Base-by-base conservation (phyloP, 2,113 vertebrate genomes). In the Rhadina sibilatrix region DNA sequence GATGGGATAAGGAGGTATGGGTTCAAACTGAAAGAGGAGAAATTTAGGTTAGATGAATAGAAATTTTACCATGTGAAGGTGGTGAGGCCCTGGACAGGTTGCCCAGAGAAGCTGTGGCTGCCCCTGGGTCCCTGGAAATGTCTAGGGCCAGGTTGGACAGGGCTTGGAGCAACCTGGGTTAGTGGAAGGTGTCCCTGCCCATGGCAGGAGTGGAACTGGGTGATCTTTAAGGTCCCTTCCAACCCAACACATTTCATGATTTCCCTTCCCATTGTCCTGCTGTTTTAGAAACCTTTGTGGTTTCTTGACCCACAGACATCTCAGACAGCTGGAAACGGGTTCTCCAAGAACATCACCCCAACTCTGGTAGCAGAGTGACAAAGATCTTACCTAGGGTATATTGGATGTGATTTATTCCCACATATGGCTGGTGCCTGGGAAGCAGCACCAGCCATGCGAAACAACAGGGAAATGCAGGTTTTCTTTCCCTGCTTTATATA, bases 321-420 rank as follows among this genome's bases (percentile, higher is more conserved):
- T 25, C 44, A 27, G 64, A n/a, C 12, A 61, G 46, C 57, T 42
- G 47, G 56, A 25, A 47, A 25, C 16, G 61, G 9, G 17, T 61
- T 83, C 23, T 27, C 22, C 21, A 16, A 35, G 64, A 42, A 10
- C 0, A 0, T 35, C 25, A 44, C 42, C 59, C 44, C 21, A 4
- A 9, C 46, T 74, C 12, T 25, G 40, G 56, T 56, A 56, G 35
- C 33, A 30, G 30, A 9, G 12, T 69, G 35, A 49, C 3, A 1
- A 30, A 24, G 14, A 8, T 31, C 53, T 77, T 65, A 15, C 30
- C 52, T 47, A 20, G 65, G 22, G 27, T 14, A 15, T 9, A 1
- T 17, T 11, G 37, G 30, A 20, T 61, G 30, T 18, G 30, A 38
- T 56, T 80, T 85, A 12, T 69, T 37, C 33, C 16, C 27, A 10